Evolutionary conservation across 2,888 invertebrate species (phyloP).

Genomic region (Drosophila percnosoma): DNA sequence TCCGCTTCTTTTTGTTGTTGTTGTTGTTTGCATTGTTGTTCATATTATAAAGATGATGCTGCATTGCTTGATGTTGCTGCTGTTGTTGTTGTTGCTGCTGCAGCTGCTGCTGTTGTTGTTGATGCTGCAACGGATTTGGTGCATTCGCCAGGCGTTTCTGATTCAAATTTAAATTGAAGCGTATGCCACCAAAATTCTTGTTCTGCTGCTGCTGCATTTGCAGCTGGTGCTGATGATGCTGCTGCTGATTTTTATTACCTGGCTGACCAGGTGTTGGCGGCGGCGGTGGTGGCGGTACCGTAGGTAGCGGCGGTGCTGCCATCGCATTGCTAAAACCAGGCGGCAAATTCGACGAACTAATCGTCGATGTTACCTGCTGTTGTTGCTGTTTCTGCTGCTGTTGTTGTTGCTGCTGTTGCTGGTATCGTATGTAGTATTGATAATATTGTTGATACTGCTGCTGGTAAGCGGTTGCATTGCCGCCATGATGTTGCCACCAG

Average conservation of each 20-base stretch:
- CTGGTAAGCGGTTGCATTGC: slow-evolving; percentile 67
- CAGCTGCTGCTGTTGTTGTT: slow-evolving; percentile 45
- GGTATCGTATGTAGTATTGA: slow-evolving; percentile 83
- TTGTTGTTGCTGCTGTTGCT: slow-evolving; percentile 54
- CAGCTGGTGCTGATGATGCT: slow-evolving; percentile 41
- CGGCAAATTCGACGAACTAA: slow-evolving; percentile 84
- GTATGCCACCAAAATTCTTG: slow-evolving; percentile 86
- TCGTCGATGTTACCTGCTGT: slow-evolving; percentile 73
- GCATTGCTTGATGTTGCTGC: slow-evolving; percentile 42
- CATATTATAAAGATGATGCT: slow-evolving; percentile 52
- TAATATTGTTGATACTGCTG: slow-evolving; percentile 83
- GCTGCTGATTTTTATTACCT: slow-evolving; percentile 46
- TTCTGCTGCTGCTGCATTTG: slow-evolving; percentile 60
- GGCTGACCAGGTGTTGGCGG: slow-evolving; percentile 81
- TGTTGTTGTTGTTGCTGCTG: slow-evolving; percentile 37
- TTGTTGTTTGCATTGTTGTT: slow-evolving; percentile 75
- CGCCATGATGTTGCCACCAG: slow-evolving; percentile 71
- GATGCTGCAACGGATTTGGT: slow-evolving; percentile 82
- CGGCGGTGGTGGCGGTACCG: slow-evolving; percentile 86
- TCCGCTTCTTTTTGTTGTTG: slow-evolving; percentile 91
- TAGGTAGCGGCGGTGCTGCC: slow-evolving; percentile 86
- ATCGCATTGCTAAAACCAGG: slow-evolving; percentile 85
- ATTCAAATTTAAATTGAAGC: slow-evolving; percentile 86
- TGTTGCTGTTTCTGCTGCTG: slow-evolving; percentile 62
- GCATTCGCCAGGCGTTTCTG: slow-evolving; percentile 83